phyloP scores from a whole-genome alignment of 2,113 vertebrate species.

The Megaceryle torquata region DNA sequence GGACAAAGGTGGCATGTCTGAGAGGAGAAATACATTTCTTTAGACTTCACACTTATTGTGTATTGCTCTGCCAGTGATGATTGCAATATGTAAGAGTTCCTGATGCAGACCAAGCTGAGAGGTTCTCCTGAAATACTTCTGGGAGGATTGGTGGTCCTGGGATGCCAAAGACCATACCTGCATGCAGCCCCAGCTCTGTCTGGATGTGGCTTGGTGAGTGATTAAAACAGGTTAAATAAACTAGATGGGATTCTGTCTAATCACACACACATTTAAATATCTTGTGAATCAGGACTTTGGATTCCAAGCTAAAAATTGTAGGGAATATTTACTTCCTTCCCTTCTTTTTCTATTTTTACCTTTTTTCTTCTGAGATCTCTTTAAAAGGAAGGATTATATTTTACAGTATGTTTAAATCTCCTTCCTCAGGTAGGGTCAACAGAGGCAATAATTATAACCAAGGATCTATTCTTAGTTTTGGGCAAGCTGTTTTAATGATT shows the following conservation, averaged over 20 bases:
- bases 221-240: background rate
- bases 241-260: too few relatives aligned
- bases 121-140: background rate
- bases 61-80: background rate
- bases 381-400: background rate
- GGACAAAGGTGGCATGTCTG: background rate
- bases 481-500: conserved; percentile 14
- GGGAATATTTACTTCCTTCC: background rate
- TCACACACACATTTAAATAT: background rate
- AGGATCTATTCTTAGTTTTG: background rate
- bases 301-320: background rate
- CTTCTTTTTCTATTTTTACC: fast-evolving
- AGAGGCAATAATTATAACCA: background rate
- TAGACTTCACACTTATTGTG: background rate
- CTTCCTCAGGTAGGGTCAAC: background rate
- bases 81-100: background rate
- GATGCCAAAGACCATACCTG: background rate
- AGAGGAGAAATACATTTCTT: background rate
- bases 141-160: background rate
- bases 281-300: background rate
- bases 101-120: fast-evolving
- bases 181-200: background rate
- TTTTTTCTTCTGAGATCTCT: background rate
- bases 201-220: background rate
- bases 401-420: background rate